Evolutionary conservation across 2,797 vertebrate genomes (phyloP), one percentile per base, ranked within the genome.

Genomic region (Anas georgica): DNA sequence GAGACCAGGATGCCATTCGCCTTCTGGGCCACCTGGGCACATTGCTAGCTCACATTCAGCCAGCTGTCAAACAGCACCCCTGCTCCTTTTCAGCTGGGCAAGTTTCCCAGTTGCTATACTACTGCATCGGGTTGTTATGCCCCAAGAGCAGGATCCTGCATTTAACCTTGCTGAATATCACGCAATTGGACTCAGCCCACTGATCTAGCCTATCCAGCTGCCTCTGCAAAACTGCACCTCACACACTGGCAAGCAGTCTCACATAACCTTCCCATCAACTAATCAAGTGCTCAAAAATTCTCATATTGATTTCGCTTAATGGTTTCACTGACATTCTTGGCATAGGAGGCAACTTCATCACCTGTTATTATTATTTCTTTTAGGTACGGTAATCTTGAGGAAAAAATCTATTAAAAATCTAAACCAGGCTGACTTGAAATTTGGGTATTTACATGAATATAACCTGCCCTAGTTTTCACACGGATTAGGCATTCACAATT

Each of bases 401-500:
- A 93, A 96, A 70, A 92, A 78, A 95, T 84, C 91, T 76, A 93
- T 86, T 84, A 93, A 64, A 86, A 95, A 60, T 91, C 86, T 90
- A 76, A 91, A 90, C 33, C 55, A 82, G 67, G 83, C 81, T 93
- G 92, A 33, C 29, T 23, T 83, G 70, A 94, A 73, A 31, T 43
- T 55, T 39, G 9, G 7, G 7, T 88, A 33, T 72, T 90, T 88
- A 58, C 26, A 55, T 76, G 79, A 69, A 62, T 39, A 82, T 4
- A 86, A 6, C 10, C 29, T 63, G 41, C 3, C 0, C 1, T 22
- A 39, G 76, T 63, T 88, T 79, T 45, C 52, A 82, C 66, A 81
- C 14, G 4, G 41, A 29, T 82, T 62, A 78, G 39, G 54, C 70
- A 79, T 78, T 81, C 54, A 75, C 33, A 48, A 33, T 62, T 55